Conservation (phyloP, 37 sponge, comb jelly and placozoan genomes). For the Dysidea cf. avara region DNA sequence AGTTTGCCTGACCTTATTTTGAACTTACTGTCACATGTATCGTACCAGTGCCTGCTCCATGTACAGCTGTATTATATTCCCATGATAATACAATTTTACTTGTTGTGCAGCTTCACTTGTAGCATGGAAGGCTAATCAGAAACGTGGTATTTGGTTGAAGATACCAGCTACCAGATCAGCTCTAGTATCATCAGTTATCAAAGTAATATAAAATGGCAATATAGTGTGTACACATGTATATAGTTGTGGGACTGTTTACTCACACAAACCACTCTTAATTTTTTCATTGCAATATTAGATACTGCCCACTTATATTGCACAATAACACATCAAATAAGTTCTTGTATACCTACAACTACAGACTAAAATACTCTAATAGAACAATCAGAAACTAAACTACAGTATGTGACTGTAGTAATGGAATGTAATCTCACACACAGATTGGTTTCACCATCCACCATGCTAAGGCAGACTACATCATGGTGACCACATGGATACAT, state of each 20-base stretch:
- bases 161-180: conserved; percentile 49
- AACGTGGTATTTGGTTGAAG: conserved; percentile 77
- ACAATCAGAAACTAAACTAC: too few species aligned
- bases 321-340: too few species aligned
- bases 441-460: conserved; percentile 81
- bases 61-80: not conserved
- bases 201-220: conserved; percentile 33
- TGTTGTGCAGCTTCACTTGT: conserved; percentile 60
- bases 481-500: conserved; percentile 82
- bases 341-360: too few species aligned
- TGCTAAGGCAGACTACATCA: conserved; percentile 57
- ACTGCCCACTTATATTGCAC: too few species aligned
- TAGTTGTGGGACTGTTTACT: not conserved
- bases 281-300: not conserved
- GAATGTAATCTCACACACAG: too few species aligned
- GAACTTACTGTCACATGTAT: not conserved
- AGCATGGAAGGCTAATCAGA: conserved; percentile 52
- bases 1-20: too few species aligned
- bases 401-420: too few species aligned
- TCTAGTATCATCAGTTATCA: conserved; percentile 59
- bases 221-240: not conserved
- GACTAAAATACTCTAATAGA: too few species aligned
- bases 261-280: not conserved
- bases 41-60: not conserved
- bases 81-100: not conserved